phyloP scores from a whole-genome alignment of 2,888 invertebrate genomes.

The Ptychoptera albimana region DNA sequence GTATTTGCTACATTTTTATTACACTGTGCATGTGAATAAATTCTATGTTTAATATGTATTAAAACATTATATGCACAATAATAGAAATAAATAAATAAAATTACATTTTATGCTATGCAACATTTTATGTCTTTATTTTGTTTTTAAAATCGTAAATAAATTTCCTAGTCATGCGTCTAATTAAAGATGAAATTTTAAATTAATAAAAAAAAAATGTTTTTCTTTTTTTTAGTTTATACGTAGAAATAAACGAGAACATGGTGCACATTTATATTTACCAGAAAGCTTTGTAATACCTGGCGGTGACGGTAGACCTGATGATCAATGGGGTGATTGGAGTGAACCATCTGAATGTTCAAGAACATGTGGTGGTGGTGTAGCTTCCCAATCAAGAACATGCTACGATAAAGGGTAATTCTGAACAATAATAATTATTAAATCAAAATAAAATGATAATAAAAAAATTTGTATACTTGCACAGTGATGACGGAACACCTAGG shows the following conservation, averaged over 20 bases:
- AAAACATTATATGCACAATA: too few relatives aligned
- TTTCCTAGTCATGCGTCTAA: too few relatives aligned
- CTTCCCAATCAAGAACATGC: constrained; percentile 69
- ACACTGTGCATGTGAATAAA: too few relatives aligned
- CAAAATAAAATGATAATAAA: too few relatives aligned
- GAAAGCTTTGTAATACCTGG: constrained; percentile 54
- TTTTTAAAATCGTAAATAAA: too few relatives aligned
- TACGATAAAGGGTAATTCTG: constrained; percentile 37
- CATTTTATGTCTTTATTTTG: not conserved
- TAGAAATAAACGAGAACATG: constrained; percentile 60
- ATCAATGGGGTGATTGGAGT: constrained; percentile 71
- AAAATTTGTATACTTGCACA: constrained; percentile 22
- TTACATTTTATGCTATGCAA: too few relatives aligned
- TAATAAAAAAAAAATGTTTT: not conserved
- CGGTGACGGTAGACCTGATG: constrained; percentile 45
- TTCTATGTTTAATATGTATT: too few relatives aligned
- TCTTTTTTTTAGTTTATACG: constrained; percentile 30
- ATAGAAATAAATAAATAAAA: too few relatives aligned
- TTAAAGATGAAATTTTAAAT: constrained; percentile 1
- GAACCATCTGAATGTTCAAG: constrained; percentile 71
- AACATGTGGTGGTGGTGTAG: constrained; percentile 86
- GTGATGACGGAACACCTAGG: constrained; percentile 40
- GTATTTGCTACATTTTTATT: too few relatives aligned
- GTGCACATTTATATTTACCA: constrained; percentile 55
- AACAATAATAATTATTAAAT: not conserved